Evolutionary conservation across 2,113 vertebrate genomes (phyloP).

Genomic region (Callocephalon fimbriatum): DNA sequence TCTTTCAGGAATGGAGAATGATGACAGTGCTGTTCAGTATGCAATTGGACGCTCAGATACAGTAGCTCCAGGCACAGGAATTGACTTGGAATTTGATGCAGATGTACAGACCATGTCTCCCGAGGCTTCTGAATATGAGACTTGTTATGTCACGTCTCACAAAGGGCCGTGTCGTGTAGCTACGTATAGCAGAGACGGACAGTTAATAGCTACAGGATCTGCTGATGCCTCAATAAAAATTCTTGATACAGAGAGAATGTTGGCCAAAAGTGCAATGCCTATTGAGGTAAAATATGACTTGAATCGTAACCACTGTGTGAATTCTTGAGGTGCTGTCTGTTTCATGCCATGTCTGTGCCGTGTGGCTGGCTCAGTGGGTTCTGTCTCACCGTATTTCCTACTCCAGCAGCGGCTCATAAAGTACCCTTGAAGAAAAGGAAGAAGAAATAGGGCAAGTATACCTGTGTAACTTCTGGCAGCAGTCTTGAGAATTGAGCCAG

Average conservation of each 20-base stretch:
- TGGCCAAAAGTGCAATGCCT: constrained; percentile 98
- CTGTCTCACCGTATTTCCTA: not conserved
- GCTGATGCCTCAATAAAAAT: constrained; percentile 98
- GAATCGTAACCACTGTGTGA: not conserved
- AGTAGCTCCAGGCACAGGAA: constrained; percentile 93
- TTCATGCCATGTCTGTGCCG: not conserved
- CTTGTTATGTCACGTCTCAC: constrained; percentile 97
- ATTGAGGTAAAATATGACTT: constrained; percentile 85
- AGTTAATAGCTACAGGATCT: constrained; percentile 95
- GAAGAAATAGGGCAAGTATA: not conserved
- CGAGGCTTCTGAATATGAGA: constrained; percentile 96
- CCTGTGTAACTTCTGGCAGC: not conserved
- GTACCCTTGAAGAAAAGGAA: not conserved
- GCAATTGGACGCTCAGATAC: constrained; percentile 96
- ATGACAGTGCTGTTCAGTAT: constrained; percentile 95
- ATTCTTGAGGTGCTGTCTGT: not conserved
- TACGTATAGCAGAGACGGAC: constrained; percentile 94
- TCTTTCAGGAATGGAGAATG: constrained; percentile 94
- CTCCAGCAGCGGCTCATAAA: not conserved
- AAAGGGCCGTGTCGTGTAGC: constrained; percentile 95
- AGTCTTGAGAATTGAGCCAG: not conserved
- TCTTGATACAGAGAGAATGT: constrained; percentile 96
- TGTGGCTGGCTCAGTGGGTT: not conserved
- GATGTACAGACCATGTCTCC: constrained; percentile 99
- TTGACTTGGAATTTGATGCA: constrained; percentile 96